Percentiles rank a stretch among this genome's conserved stretches.
Conservation (phyloP, 1,140 invertebrate species). For the Drosophila subobscura region DNA sequence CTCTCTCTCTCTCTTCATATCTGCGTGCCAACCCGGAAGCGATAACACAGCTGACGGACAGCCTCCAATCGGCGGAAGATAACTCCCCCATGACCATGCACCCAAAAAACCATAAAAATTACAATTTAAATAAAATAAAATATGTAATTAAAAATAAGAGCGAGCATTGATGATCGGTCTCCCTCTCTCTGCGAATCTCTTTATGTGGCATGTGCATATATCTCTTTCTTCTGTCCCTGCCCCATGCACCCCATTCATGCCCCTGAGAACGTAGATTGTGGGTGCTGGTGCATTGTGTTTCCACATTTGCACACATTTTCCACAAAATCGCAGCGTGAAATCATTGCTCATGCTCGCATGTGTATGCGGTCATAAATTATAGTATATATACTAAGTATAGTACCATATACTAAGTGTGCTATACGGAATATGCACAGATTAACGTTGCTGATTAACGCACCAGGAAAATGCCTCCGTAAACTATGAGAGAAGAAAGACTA, state of each 20-base stretch:
- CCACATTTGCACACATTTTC: slow-evolving; percentile 23
- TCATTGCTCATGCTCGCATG: not conserved
- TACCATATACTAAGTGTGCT: too few relatives aligned
- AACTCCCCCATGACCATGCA: slow-evolving; percentile 36
- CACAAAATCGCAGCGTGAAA: slow-evolving; percentile 35
- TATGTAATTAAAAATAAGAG: not conserved
- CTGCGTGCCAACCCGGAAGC: slow-evolving; percentile 26
- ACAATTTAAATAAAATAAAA: slow-evolving; percentile 20
- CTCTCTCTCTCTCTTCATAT: not conserved
- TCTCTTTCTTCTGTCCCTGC: slow-evolving; percentile 9
- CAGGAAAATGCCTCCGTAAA: too few relatives aligned
- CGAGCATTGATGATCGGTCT: not conserved
- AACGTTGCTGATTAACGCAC: too few relatives aligned
- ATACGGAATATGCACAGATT: too few relatives aligned
- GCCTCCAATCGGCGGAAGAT: slow-evolving; percentile 20
- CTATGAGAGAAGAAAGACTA: too few relatives aligned
- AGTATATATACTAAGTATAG: too few relatives aligned
- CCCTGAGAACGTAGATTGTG: slow-evolving; percentile 38
- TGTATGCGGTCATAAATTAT: too few relatives aligned
- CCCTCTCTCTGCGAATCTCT: not conserved
- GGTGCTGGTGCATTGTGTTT: slow-evolving; percentile 12
- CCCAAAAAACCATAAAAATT: slow-evolving; percentile 33
- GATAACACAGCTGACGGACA: slow-evolving; percentile 32
- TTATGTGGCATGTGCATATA: too few relatives aligned
- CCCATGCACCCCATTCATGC: slow-evolving; percentile 20